These are phyloP conservation scores for Gadus macrocephalus DNA, from an alignment of 2,113 vertebrate species.

Conservation along the genomic window DNA sequence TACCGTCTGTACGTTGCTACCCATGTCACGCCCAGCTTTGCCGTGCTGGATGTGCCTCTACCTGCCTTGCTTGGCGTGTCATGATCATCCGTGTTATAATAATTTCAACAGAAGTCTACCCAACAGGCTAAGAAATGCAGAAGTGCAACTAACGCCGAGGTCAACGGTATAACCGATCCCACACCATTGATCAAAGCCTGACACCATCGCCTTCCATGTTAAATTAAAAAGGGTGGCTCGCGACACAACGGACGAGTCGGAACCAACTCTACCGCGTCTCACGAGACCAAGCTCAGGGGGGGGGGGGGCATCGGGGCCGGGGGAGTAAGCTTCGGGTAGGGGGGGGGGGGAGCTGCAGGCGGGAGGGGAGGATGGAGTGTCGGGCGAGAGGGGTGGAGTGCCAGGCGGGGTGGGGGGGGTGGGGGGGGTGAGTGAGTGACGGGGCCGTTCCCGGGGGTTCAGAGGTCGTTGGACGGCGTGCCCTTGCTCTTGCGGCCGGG, in stretches of 20 bases:
- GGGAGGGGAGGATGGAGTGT: too few species aligned
- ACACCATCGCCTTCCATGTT: conserved; percentile 1
- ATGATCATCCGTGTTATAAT: too few species aligned
- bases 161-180: conserved; percentile 4
- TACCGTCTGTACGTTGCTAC: neutral
- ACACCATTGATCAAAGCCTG: conserved; percentile 20
- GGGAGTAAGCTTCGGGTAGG: neutral
- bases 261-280: neutral
- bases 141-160: conserved; percentile 34
- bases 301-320: too few species aligned
- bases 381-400: too few species aligned
- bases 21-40: too few species aligned
- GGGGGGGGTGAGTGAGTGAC: too few species aligned
- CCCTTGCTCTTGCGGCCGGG: conserved; percentile 90
- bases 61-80: too few species aligned
- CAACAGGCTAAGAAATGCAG: neutral
- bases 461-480: conserved; percentile 81
- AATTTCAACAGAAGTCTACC: conserved; percentile 2
- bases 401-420: too few species aligned
- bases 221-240: conserved; percentile 4
- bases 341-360: neutral
- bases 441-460: conserved; percentile 14
- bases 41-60: too few species aligned
- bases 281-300: neutral
- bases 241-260: neutral